Percentiles rank a stretch among this genome's conserved stretches.
These are phyloP conservation scores for Calameuta filiformis DNA, from an alignment of 2,888 invertebrate genomes.

Conservation along the genomic window DNA sequence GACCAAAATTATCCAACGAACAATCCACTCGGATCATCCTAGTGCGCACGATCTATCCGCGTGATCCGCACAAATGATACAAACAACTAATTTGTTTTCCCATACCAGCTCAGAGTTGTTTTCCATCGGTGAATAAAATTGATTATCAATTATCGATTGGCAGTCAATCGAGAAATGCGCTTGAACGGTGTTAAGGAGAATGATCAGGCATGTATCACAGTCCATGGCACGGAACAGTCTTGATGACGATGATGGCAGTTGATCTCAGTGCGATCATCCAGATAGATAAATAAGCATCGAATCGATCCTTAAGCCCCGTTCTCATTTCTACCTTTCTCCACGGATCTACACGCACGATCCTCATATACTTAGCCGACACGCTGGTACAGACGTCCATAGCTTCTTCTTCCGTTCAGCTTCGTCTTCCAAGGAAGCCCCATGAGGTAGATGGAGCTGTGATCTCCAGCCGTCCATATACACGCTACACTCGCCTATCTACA, in stretches of 20 bases:
- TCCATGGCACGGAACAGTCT: conserved; percentile 1
- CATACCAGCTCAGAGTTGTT: no score
- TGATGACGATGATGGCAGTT: conserved; percentile 31
- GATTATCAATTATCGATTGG: no score
- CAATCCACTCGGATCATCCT: no score
- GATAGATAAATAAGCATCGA: conserved; percentile 41
- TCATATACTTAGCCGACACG: background rate
- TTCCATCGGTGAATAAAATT: no score
- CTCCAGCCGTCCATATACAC: no score
- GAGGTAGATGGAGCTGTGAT: no score
- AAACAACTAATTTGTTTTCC: no score
- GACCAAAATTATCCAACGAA: no score
- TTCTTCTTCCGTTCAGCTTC: conserved; percentile 41
- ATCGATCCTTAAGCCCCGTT: conserved; percentile 17
- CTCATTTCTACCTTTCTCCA: conserved; percentile 11
- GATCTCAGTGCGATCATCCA: conserved; percentile 37
- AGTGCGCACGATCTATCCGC: no score
- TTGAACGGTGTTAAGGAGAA: background rate
- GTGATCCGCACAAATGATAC: no score
- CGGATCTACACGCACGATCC: background rate
- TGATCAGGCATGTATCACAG: conserved; percentile 11
- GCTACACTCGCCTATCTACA: conserved; percentile 25
- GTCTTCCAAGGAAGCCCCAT: background rate
- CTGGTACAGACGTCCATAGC: background rate
- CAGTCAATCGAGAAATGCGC: no score